These are phyloP conservation scores for Gnatocerus cornutus DNA, from an alignment of 2,888 invertebrate genomes.

Conservation along the genomic window DNA sequence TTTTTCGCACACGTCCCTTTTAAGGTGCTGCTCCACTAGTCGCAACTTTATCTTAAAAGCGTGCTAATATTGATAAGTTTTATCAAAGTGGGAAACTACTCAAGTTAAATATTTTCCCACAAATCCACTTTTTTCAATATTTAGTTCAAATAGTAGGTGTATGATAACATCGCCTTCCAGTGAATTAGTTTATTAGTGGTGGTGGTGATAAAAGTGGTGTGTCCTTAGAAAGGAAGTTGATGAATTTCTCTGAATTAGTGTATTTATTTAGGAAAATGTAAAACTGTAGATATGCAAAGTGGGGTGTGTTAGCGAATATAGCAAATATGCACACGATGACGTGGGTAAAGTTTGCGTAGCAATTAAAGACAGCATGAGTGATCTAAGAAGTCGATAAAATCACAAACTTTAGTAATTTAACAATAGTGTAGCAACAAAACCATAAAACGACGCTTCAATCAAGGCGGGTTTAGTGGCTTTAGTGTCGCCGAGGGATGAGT, in stretches of 20 bases:
- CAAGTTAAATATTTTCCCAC: too few relatives aligned
- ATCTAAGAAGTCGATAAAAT: constrained; percentile 43
- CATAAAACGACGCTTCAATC: constrained; percentile 43
- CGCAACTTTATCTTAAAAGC: neutral
- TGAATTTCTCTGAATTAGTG: neutral
- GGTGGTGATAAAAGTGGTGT: too few relatives aligned
- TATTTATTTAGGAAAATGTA: constrained; percentile 28
- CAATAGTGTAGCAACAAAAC: constrained; percentile 41
- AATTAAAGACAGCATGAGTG: constrained; percentile 42
- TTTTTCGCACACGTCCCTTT: neutral
- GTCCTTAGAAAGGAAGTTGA: too few relatives aligned
- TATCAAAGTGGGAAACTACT: too few relatives aligned
- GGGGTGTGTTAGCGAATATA: constrained; percentile 17
- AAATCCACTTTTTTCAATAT: too few relatives aligned
- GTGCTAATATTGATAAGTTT: too few relatives aligned
- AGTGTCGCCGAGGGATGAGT: constrained; percentile 39
- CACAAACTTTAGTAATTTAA: constrained; percentile 43
- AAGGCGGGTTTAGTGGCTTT: constrained; percentile 37
- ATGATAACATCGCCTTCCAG: too few relatives aligned
- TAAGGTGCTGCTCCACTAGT: neutral
- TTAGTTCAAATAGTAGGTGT: too few relatives aligned
- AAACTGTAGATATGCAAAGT: constrained; percentile 15
- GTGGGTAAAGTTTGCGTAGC: constrained; percentile 39
- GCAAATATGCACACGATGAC: constrained; percentile 25
- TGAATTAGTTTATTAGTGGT: too few relatives aligned